These are phyloP conservation scores for Pionites leucogaster DNA, from an alignment of 2,113 vertebrate species.

Conservation along the genomic window DNA sequence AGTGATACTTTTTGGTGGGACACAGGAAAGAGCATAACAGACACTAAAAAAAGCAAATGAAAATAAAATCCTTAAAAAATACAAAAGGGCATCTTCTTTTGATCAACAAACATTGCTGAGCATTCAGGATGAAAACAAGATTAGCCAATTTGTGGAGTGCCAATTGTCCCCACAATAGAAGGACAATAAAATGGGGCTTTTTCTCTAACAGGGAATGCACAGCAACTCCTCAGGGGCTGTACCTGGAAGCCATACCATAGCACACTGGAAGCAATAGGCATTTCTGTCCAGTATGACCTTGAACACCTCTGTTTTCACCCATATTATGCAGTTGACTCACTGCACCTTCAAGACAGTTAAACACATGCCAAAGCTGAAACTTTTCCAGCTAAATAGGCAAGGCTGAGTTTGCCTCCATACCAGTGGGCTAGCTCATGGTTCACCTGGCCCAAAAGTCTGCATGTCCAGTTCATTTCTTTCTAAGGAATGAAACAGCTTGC, in stretches of 20 bases:
- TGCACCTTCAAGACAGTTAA: background rate
- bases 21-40: background rate
- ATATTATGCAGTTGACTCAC: accelerated
- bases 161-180: background rate
- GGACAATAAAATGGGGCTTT: background rate
- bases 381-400: background rate
- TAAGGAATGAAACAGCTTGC: background rate
- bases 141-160: background rate
- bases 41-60: accelerated
- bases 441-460: background rate
- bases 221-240: background rate
- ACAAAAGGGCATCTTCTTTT: background rate
- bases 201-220: background rate
- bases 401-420: background rate
- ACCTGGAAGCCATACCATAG: background rate
- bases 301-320: background rate
- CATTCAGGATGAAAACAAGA: background rate
- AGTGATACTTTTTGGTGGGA: background rate
- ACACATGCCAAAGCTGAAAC: accelerated
- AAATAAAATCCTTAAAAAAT: background rate
- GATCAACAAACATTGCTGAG: background rate
- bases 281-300: background rate
- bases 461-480: background rate
- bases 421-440: background rate
- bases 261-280: background rate